These are phyloP conservation scores for Agrochola litura DNA, from an alignment of 2,888 invertebrate genomes.

Conservation along the genomic window DNA sequence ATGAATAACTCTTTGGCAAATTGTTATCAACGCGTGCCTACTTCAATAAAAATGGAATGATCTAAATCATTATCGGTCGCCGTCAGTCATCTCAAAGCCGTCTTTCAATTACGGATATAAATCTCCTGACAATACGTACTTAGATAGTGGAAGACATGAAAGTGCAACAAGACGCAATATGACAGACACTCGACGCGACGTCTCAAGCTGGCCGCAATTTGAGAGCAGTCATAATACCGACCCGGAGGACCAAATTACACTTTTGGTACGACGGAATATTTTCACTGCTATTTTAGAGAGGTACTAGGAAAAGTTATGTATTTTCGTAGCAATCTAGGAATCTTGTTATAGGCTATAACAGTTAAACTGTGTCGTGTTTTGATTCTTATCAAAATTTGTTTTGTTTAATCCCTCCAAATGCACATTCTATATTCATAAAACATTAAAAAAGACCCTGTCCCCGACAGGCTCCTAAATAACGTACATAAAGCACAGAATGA, in stretches of 20 bases:
- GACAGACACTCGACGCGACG: slow-evolving; percentile 39
- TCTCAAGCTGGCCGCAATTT: slow-evolving; percentile 13
- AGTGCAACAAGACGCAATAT: slow-evolving; percentile 48
- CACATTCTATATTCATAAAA: background rate
- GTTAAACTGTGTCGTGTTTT: background rate
- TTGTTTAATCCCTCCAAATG: background rate
- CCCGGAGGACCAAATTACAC: slow-evolving; percentile 37
- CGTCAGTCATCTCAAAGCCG: background rate
- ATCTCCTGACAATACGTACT: slow-evolving; percentile 9
- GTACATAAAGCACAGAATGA: slow-evolving; percentile 49
- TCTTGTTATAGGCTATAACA: background rate
- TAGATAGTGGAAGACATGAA: slow-evolving; percentile 11
- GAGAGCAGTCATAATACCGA: slow-evolving; percentile 49
- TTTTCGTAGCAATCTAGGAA: background rate
- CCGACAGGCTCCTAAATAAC: slow-evolving; percentile 36
- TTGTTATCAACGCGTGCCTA: background rate
- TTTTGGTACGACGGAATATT: slow-evolving; percentile 27
- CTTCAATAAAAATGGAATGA: background rate
- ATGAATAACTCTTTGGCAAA: slow-evolving; percentile 23
- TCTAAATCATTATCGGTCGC: background rate
- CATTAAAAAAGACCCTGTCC: background rate
- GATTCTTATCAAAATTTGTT: background rate
- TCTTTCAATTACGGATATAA: background rate
- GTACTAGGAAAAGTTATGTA: slow-evolving; percentile 22
- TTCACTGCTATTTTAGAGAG: slow-evolving; percentile 31